phyloP scores from a whole-genome alignment of 2,888 invertebrate species.

The Panopea generosa region DNA sequence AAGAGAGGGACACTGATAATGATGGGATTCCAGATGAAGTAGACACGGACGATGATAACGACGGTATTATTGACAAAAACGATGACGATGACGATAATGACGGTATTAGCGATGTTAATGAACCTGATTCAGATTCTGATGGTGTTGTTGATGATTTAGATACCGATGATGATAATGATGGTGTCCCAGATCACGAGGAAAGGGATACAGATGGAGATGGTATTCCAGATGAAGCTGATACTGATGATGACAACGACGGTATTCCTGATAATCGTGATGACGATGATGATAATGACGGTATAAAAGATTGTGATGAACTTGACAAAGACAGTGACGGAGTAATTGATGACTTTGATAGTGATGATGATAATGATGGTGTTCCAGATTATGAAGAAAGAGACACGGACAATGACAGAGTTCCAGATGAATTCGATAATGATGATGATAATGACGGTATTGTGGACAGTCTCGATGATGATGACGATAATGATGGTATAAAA shows the following conservation, averaged over 20 bases:
- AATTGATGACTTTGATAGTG: slow-evolving; percentile 73
- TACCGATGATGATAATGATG: slow-evolving; percentile 81
- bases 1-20: slow-evolving; percentile 63
- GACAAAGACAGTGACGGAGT: slow-evolving; percentile 80
- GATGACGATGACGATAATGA: slow-evolving; percentile 74
- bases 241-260: slow-evolving; percentile 68
- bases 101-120: too few relatives aligned
- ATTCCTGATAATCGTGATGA: slow-evolving; percentile 69
- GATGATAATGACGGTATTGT: too few relatives aligned
- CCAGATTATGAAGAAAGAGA: too few relatives aligned
- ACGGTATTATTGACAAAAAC: slow-evolving; percentile 76
- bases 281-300: slow-evolving; percentile 79
- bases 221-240: slow-evolving; percentile 78
- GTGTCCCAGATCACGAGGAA: slow-evolving; percentile 70
- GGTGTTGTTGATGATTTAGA: slow-evolving; percentile 76
- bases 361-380: too few relatives aligned
- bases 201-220: slow-evolving; percentile 77
- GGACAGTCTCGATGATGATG: slow-evolving; percentile 75
- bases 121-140: slow-evolving; percentile 77
- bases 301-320: slow-evolving; percentile 69
- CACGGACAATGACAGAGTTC: slow-evolving; percentile 80
- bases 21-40: slow-evolving; percentile 72
- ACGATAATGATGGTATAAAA: slow-evolving; percentile 73
- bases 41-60: slow-evolving; percentile 69
- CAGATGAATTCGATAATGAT: too few relatives aligned